A percentile compares a stretch with the other conserved stretches of the same genome.
Evolutionary conservation across 2,797 vertebrate species (phyloP).

Genomic region (Menidia menidia): DNA sequence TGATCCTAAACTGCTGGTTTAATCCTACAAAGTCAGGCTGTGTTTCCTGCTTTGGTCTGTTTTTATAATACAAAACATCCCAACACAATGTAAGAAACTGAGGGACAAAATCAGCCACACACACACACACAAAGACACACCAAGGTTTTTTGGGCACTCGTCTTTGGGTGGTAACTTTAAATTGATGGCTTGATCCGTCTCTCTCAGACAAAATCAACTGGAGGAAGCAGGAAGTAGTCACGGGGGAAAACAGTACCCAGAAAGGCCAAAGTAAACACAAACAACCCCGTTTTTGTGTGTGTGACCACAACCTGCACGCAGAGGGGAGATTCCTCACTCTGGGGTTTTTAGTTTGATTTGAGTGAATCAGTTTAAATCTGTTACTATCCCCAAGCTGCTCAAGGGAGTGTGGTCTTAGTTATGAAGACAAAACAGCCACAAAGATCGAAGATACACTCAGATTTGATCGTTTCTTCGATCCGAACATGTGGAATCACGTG

Average conservation of each 20-base stretch:
- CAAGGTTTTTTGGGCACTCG: constrained; percentile 53
- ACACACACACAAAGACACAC: constrained; percentile 19
- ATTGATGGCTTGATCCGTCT: constrained; percentile 68
- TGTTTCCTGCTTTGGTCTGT: neutral
- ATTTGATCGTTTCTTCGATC: neutral
- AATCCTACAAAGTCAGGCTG: neutral
- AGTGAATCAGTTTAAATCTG: neutral
- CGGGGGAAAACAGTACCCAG: constrained; percentile 20
- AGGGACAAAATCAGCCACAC: neutral
- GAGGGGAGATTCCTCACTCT: neutral
- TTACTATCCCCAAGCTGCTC: neutral
- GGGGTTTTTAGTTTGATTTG: neutral
- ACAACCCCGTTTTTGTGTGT: constrained; percentile 1
- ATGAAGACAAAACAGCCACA: neutral
- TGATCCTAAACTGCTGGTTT: constrained; percentile 4
- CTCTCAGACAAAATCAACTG: constrained; percentile 69
- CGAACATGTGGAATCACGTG: no score
- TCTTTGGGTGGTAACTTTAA: constrained; percentile 62
- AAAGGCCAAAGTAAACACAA: constrained; percentile 40
- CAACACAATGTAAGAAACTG: neutral
- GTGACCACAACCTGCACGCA: neutral
- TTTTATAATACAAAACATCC: neutral
- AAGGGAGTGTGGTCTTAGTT: neutral
- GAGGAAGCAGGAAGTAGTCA: constrained; percentile 54
- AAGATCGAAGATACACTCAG: neutral